Conservation (phyloP, 2,888 invertebrate genomes). For the Aromia moschata region DNA sequence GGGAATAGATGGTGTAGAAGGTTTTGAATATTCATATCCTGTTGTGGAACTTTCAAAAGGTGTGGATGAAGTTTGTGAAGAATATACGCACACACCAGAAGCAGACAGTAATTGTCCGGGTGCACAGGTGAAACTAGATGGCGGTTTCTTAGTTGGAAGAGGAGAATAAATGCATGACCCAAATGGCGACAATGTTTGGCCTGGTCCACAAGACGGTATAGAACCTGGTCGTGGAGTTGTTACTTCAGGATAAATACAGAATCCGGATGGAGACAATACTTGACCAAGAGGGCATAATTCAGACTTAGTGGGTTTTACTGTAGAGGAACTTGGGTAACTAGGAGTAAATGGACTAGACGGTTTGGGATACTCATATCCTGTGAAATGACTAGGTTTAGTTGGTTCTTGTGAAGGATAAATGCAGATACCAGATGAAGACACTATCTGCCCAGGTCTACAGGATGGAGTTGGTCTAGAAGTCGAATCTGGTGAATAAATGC, state of each 20-base stretch:
- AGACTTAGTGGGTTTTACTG: conserved; percentile 14
- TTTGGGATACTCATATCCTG: conserved; percentile 44
- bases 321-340: not conserved
- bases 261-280: not conserved
- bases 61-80: not conserved
- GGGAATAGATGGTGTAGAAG: conserved; percentile 7
- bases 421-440: conserved; percentile 20
- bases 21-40: conserved; percentile 39
- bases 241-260: too few relatives aligned
- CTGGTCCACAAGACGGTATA: conserved; percentile 60
- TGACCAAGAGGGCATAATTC: not conserved
- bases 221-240: too few relatives aligned
- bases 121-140: conserved; percentile 27
- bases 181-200: conserved; percentile 22
- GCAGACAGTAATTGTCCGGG: conserved; percentile 35
- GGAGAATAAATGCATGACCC: conserved; percentile 24
- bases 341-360: not conserved
- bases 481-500: conserved; percentile 12
- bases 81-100: conserved; percentile 11
- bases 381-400: conserved; percentile 57
- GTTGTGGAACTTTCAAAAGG: too few relatives aligned
- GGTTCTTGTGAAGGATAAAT: conserved; percentile 25
- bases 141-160: conserved; percentile 19
- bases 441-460: conserved; percentile 56
- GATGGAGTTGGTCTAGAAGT: conserved; percentile 48